Percentiles rank a stretch among this genome's conserved stretches.
Conservation (phyloP, 2,888 invertebrate genomes). For the Pachymerium ferrugineum region DNA sequence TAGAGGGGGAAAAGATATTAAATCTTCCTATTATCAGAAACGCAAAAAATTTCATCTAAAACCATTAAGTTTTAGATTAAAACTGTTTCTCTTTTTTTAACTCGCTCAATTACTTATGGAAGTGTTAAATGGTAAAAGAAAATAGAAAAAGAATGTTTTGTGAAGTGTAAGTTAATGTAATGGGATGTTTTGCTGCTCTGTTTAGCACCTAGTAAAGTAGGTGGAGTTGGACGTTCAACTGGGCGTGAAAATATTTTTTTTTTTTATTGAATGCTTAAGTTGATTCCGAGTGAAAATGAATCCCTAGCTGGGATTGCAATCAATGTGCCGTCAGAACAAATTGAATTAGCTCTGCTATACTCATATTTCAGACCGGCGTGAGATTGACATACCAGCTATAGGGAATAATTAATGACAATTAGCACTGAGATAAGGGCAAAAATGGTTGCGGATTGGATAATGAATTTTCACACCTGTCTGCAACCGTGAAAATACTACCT, state of each 20-base stretch:
- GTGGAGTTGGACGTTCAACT: not conserved
- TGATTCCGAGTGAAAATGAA: slow-evolving; percentile 5
- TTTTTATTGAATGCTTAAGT: not conserved
- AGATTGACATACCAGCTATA: not conserved
- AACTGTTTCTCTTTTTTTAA: not conserved
- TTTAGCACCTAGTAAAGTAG: slow-evolving; percentile 7
- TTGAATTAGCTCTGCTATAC: slow-evolving; percentile 6
- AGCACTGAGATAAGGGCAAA: not conserved
- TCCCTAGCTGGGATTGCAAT: slow-evolving; percentile 3
- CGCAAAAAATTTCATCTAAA: not conserved
- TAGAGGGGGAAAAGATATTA: not conserved
- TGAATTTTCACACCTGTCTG: not conserved
- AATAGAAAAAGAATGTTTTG: not conserved
- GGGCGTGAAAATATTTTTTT: not conserved
- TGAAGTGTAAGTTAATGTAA: not conserved
- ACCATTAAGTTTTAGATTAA: not conserved
- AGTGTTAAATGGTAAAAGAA: not conserved
- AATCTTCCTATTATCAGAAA: not conserved
- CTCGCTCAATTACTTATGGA: not conserved
- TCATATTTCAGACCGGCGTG: not conserved
- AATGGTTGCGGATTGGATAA: not conserved
- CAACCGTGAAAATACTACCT: no score
- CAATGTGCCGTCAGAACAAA: slow-evolving; percentile 1
- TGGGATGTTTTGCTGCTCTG: not conserved
- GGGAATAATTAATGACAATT: slow-evolving; percentile 14